Evolutionary conservation across 92 coral and sea anemone species (phyloP).

Genomic region (Porites rus): DNA sequence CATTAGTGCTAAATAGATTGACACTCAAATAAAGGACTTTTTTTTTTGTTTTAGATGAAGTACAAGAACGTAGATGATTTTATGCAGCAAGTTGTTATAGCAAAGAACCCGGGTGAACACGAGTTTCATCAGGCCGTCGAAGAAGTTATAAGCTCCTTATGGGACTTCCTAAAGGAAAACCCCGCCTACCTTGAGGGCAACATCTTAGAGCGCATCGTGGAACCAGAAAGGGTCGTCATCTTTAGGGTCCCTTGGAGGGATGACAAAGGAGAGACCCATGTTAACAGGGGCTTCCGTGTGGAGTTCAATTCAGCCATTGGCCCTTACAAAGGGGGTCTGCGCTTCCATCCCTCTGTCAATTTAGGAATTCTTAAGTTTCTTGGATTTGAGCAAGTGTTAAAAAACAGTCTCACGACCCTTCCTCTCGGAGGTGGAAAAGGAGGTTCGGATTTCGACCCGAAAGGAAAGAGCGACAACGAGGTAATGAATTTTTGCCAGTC

Average conservation of each 20-base stretch:
- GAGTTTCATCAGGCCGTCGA: slow-evolving; percentile 95
- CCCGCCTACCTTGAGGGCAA: slow-evolving; percentile 68
- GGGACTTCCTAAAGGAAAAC: slow-evolving; percentile 73
- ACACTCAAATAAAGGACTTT: no score
- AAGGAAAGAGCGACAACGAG: slow-evolving; percentile 85
- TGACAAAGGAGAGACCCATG: slow-evolving; percentile 76
- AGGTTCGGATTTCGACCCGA: slow-evolving; percentile 92
- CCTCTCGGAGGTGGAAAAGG: slow-evolving; percentile 95
- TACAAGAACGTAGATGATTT: slow-evolving; percentile 74
- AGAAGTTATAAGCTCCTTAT: slow-evolving; percentile 76
- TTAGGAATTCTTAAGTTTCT: slow-evolving; percentile 86
- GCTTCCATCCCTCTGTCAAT: slow-evolving; percentile 88
- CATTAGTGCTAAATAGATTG: no score
- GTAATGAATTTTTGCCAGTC: slow-evolving; percentile 96
- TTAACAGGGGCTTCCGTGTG: slow-evolving; percentile 85
- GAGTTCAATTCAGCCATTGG: slow-evolving; percentile 93
- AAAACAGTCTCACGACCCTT: slow-evolving; percentile 89
- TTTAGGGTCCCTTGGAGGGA: slow-evolving; percentile 93
- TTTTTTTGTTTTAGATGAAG: slow-evolving; percentile 13
- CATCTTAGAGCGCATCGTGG: slow-evolving; percentile 85
- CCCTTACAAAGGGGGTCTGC: slow-evolving; percentile 88
- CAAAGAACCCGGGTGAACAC: slow-evolving; percentile 77
- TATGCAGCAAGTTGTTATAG: slow-evolving; percentile 47
- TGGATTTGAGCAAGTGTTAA: slow-evolving; percentile 90
- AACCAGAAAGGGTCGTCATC: slow-evolving; percentile 91